Evolutionary conservation across 2,797 vertebrate species (phyloP).

Genomic region (Coregonus suidteri): DNA sequence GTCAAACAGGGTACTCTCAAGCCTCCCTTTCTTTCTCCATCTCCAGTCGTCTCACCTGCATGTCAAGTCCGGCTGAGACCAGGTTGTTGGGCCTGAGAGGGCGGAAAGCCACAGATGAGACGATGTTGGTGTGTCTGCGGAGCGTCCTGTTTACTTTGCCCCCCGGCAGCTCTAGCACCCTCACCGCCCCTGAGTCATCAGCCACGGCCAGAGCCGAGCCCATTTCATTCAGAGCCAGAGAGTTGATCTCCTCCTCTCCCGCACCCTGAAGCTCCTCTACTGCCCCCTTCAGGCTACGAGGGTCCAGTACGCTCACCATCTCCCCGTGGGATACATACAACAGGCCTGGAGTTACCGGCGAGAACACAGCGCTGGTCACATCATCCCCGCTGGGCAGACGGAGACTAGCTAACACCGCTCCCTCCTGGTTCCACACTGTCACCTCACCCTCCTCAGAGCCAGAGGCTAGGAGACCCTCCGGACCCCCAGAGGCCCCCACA

Average conservation of each 20-base stretch:
- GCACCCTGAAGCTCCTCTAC: conserved; percentile 73
- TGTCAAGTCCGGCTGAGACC: conserved; percentile 93
- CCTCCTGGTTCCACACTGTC: conserved; percentile 82
- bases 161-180: conserved; percentile 84
- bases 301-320: conserved; percentile 81
- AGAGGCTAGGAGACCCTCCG: conserved; percentile 82
- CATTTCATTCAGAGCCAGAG: conserved; percentile 81
- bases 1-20: background rate
- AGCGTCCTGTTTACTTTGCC: conserved; percentile 84
- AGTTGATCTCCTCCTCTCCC: conserved; percentile 94
- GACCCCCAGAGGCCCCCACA: conserved; percentile 69
- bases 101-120: conserved; percentile 90
- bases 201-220: conserved; percentile 83
- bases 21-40: background rate
- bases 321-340: conserved; percentile 87
- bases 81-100: conserved; percentile 90
- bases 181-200: conserved; percentile 88
- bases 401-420: conserved; percentile 63
- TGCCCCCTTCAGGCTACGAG: conserved; percentile 75
- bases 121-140: conserved; percentile 92
- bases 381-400: conserved; percentile 75
- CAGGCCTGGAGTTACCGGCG: conserved; percentile 60
- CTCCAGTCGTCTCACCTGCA: conserved; percentile 83
- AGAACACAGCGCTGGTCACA: conserved; percentile 81
- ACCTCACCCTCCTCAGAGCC: conserved; percentile 88